Evolutionary conservation across 2,888 invertebrate species (phyloP), one percentile per base, ranked within the genome.

Genomic region (Apotomis turbidana): DNA sequence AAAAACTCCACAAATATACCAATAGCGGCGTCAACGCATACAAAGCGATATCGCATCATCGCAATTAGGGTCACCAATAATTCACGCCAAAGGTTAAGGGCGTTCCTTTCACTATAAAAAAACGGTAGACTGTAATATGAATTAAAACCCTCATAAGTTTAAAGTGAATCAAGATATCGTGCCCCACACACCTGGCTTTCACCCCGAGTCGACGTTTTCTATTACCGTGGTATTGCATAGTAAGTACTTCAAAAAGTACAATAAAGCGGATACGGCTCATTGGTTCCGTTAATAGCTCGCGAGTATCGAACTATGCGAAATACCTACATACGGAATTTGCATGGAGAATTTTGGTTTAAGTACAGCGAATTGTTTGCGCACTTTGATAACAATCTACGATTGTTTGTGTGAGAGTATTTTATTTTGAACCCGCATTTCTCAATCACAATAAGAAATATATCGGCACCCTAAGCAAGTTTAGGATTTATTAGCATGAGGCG

Each of bases 1-100:
- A 79, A 83, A 85, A 85, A 80, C 77, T 80, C 79, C 81, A 88
- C 86, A 90, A 88, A 88, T 84, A 87, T 85, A 85, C 85, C 88
- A 89, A 90, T 90, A 89, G 85, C 81, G 84, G 79, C 88, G 89
- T 91, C 91, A 91, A 90, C 81, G 85, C 75, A 77, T 78, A 92
- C 90, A 92, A 92, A 88, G 78, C 87, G 74, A 55, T 93, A 93
- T 93, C 93, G 83, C 90, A 90, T 91, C 92, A 93, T 93, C 93
- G 84, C 90, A 92, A 92, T 93, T 91, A 91, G 92, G 93, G 93
- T 91, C 88, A 90, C 84, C 85, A 87, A 91, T 92, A 93, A 93
- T 91, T 91, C 91, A 90, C 89, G 90, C 84, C 83, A 87, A 90
- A 87, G 86, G 89, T 89, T 87, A 87, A 89, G 87, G 90, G 90